phyloP scores from a whole-genome alignment of 2,797 vertebrate genomes.

The Chromis chromis region DNA sequence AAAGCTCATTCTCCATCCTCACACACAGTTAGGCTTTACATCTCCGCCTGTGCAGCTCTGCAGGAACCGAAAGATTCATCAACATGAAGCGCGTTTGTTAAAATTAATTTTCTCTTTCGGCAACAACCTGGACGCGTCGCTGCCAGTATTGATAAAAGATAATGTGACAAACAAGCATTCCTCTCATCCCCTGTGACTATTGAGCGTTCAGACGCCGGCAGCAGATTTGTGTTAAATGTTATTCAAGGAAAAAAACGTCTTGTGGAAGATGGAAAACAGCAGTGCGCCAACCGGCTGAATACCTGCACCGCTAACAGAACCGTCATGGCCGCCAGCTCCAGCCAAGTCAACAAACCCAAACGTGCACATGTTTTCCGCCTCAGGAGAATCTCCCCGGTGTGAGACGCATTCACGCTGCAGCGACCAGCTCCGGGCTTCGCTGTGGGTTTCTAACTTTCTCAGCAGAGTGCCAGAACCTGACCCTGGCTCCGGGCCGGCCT shows the following conservation, averaged over 20 bases:
- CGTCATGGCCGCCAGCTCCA: slow-evolving; percentile 29
- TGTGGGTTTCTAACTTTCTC: slow-evolving; percentile 12
- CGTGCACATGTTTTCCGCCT: slow-evolving; percentile 33
- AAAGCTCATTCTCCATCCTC: slow-evolving; percentile 1
- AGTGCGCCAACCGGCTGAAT: slow-evolving; percentile 21
- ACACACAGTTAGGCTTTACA: background rate
- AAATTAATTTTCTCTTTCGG: slow-evolving; percentile 20
- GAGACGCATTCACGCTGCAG: slow-evolving; percentile 34
- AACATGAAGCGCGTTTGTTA: slow-evolving; percentile 6
- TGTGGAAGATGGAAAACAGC: slow-evolving; percentile 37
- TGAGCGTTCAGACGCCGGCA: slow-evolving; percentile 19
- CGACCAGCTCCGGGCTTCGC: slow-evolving; percentile 21
- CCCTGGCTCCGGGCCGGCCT: slow-evolving; percentile 44
- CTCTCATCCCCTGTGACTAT: slow-evolving; percentile 12
- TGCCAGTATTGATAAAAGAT: background rate
- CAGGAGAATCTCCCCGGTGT: slow-evolving; percentile 42
- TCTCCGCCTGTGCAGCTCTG: slow-evolving; percentile 15
- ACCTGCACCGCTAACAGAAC: slow-evolving; percentile 33
- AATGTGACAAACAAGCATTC: background rate
- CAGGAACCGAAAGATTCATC: slow-evolving; percentile 25
- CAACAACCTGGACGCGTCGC: background rate
- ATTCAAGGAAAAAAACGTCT: slow-evolving; percentile 21
- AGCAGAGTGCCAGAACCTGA: slow-evolving; percentile 46
- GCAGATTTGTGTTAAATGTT: no score
- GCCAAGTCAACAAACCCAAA: slow-evolving; percentile 55